These are phyloP conservation scores for Pitta sordida DNA, from an alignment of 2,113 vertebrate genomes.

Conservation along the genomic window DNA sequence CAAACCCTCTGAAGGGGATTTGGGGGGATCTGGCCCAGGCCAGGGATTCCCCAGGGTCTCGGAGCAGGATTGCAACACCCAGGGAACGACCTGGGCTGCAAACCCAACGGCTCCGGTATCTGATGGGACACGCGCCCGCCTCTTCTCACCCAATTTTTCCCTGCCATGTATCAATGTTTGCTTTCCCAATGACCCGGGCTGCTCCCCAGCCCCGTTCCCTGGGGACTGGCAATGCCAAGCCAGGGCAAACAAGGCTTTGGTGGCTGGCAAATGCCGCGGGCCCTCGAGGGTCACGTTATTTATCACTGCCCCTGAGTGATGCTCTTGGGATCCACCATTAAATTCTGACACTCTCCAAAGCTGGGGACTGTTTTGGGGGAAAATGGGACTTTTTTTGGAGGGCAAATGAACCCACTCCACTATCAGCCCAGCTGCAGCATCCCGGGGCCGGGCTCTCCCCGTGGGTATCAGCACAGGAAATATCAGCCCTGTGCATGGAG, in stretches of 20 bases:
- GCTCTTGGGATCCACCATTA: background rate
- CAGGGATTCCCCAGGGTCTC: background rate
- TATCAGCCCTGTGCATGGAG: conserved; percentile 77
- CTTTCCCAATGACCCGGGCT: background rate
- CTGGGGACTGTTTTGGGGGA: rapidly evolving
- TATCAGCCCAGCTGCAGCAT: background rate
- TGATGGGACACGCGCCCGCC: conserved; percentile 27
- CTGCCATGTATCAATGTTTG: background rate
- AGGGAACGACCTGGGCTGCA: background rate
- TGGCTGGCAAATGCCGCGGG: rapidly evolving
- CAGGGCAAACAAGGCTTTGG: background rate
- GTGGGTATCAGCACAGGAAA: conserved; percentile 68
- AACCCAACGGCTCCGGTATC: background rate
- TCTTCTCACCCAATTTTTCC: conserved; percentile 40
- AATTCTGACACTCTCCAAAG: background rate
- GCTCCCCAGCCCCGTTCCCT: background rate
- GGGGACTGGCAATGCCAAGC: background rate
- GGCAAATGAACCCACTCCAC: background rate
- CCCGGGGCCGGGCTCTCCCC: background rate
- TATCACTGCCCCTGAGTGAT: background rate
- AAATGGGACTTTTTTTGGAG: background rate
- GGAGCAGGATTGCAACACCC: background rate
- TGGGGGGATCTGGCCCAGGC: rapidly evolving
- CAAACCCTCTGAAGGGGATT: background rate
- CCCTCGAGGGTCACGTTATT: background rate